Base-by-base conservation (phyloP, 2,797 vertebrate genomes). In the Pteropus rufus region DNA sequence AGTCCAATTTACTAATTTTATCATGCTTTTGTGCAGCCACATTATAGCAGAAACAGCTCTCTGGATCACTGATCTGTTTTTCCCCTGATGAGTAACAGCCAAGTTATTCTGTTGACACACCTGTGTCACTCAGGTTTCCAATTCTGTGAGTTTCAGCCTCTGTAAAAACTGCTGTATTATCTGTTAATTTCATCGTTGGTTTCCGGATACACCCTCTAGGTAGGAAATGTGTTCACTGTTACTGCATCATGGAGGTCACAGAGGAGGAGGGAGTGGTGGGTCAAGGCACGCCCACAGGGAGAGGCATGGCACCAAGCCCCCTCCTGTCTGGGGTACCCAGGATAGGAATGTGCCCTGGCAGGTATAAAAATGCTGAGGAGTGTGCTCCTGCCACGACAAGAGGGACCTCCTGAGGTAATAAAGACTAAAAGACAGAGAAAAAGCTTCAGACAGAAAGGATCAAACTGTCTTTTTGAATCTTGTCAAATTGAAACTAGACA, bases 141-240 rank as follows among this genome's bases (percentile, higher is more conserved):
- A 69, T 70, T 81, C 62, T 39, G 19, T 67, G 41, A 95, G 80
- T 90, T 85, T 94, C 18, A 8, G 67, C n/a, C 44, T 70, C 72
- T 76, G 46, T 77, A 91, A 94, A 81, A 93, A 46, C 80, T 49
- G 41, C 34, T 77, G 9, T 62, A 29, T 85, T 85, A 49, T 93
- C 56, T 91, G n/a, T 67, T 87, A 76, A 75, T 70, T 84, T 96
- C 77, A n/a, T 62, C 2, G 10, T 89, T 73, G 41, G 11, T 93
- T 97, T 94, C 92, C 58, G 75, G 97, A 81, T 87, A 88, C 49
- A 82, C 77, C 92, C 94, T 90, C 56, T 84, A 86, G 87, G 89
- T 70, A 95, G 88, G 95, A 97, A 94, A 88, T 95, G 80, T 85
- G 86, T 65, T 62, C 84, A 31, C 62, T 49, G n/a, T 64, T 88